Evolutionary conservation across 2,113 vertebrate genomes (phyloP).

Genomic region (Euleptes europaea): DNA sequence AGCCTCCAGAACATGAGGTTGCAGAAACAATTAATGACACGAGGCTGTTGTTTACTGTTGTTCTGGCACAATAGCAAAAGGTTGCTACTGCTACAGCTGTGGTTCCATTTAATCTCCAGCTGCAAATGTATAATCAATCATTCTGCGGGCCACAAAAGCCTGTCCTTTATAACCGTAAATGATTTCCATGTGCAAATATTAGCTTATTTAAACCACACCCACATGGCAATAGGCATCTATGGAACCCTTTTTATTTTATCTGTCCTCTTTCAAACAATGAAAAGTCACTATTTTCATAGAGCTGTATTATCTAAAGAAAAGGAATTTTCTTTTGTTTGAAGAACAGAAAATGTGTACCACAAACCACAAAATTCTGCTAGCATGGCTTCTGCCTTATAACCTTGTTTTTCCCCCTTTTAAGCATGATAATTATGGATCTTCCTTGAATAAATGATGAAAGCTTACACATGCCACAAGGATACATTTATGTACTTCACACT

Average conservation of each 20-base stretch:
- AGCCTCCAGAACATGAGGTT: constrained; percentile 9
- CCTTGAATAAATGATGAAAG: constrained; percentile 24
- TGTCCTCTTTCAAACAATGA: constrained; percentile 39
- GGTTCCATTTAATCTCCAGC: constrained; percentile 33
- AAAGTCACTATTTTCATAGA: constrained; percentile 29
- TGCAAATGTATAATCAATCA: constrained; percentile 39
- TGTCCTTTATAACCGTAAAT: constrained; percentile 38
- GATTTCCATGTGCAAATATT: constrained; percentile 46
- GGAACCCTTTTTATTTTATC: constrained; percentile 38
- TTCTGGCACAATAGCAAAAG: constrained; percentile 31
- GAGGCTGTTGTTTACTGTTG: not conserved
- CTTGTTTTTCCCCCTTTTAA: constrained; percentile 44
- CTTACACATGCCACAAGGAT: constrained; percentile 37
- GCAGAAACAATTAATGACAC: constrained; percentile 17
- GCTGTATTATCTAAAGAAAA: not conserved
- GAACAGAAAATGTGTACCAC: constrained; percentile 46
- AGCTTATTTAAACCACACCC: constrained; percentile 40
- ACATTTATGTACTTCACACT: constrained; percentile 45
- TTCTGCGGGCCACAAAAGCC: constrained; percentile 25
- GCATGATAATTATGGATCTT: constrained; percentile 45
- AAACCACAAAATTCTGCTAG: constrained; percentile 52
- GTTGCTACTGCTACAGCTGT: constrained; percentile 21
- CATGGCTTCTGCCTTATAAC: constrained; percentile 44
- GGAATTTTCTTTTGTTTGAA: constrained; percentile 31
- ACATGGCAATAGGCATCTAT: constrained; percentile 24